Evolutionary conservation across 2,113 vertebrate genomes (phyloP), one percentile per base, ranked within the genome.

Genomic region (Tyto alba): DNA sequence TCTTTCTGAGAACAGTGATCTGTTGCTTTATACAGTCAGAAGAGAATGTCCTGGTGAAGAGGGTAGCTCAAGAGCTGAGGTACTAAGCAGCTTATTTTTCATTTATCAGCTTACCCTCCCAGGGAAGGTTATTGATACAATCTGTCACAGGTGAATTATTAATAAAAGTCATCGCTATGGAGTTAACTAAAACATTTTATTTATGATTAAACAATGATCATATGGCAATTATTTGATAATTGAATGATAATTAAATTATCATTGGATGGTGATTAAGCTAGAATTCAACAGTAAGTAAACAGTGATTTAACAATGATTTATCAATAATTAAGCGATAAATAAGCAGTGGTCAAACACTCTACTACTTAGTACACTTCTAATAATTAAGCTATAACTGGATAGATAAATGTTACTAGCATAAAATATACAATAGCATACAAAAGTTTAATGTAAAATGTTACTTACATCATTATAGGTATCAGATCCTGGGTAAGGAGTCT

Each of bases 271-370:
- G 45, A 45, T 45, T 45, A 18, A 45, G 18, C 45, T 18, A 45
- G 17, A 45, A 45, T 45, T 45, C 17, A 45, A 45, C 19, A 18
- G 45, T 45, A 45, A 45, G 17, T 45, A 45, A 45, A 45, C 17
- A 18, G 45, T 45, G 18, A 45, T 45, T 45, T 18, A 45, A 45
- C 17, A 45, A 45, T 19, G 34, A 32, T 57, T 68, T 57, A 62
- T 43, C 38, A 63, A 45, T 74, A 52, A 38, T 34, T 56, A 27
- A 30, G 38, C 0, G 2, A 73, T 63, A 63, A 73, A 38, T 55
- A 63, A 20, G 16, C 1, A 2, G 26, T 0, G 0, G 34, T 63
- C n/a, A 34, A 69, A 27, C 16, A 45, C 16, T 43, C 10, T 38
- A 25, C 8, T 36, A 16, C 26, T 53, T 73, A 36, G 11, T 38